Evolutionary conservation across 2,888 invertebrate genomes (phyloP).

Genomic region (Chrysopilus asiliformis): DNA sequence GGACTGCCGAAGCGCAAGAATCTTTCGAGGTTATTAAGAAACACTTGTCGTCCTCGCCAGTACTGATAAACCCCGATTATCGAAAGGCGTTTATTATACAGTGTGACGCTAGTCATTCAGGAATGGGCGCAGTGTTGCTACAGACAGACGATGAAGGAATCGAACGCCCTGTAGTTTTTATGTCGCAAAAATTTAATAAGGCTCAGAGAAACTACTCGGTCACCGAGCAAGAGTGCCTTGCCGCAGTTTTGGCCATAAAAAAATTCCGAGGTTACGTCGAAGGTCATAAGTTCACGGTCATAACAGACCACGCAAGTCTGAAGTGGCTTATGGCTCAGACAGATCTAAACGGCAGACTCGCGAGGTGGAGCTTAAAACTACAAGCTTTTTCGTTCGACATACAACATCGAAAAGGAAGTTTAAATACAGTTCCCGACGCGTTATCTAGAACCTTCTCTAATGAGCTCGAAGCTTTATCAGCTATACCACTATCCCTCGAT

Average conservation of each 20-base stretch:
- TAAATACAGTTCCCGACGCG: too few relatives aligned
- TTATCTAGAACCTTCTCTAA: too few relatives aligned
- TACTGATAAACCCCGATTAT: conserved; percentile 12
- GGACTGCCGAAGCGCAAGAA: neutral
- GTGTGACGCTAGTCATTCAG: conserved; percentile 12
- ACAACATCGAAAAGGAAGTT: neutral
- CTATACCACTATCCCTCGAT: too few relatives aligned
- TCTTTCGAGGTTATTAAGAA: conserved; percentile 9
- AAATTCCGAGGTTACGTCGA: neutral
- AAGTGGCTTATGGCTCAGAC: neutral
- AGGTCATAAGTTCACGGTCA: neutral
- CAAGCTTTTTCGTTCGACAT: neutral
- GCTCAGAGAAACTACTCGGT: neutral
- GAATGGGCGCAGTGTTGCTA: conserved; percentile 8
- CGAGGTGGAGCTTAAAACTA: neutral
- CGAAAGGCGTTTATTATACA: conserved; percentile 10
- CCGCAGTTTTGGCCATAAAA: neutral
- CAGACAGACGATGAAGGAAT: conserved; percentile 7
- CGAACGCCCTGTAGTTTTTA: conserved; percentile 9
- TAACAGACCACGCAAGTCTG: neutral
- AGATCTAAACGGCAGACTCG: neutral
- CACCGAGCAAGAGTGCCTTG: neutral
- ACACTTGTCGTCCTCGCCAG: conserved; percentile 6
- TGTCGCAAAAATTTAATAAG: neutral
- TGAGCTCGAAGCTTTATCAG: too few relatives aligned